These are phyloP conservation scores for Medauroidea extradentata DNA, from an alignment of 1,140 invertebrate species.

Conservation along the genomic window DNA sequence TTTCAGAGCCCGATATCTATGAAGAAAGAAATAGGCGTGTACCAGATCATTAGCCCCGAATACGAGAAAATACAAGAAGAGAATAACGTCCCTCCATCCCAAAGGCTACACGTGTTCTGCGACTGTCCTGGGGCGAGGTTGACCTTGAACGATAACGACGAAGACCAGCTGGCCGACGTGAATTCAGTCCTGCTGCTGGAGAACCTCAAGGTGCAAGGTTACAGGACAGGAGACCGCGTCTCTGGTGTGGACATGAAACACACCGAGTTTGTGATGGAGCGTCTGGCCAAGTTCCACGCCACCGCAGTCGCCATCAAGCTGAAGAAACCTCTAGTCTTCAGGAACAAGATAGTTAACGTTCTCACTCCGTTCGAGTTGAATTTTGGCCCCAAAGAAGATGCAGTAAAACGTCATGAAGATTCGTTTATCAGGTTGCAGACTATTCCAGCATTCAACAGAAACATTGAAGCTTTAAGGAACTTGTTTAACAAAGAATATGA, in stretches of 20 bases:
- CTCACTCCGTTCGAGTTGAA: neutral
- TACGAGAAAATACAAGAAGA: neutral
- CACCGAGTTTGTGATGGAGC: neutral
- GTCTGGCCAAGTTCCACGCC: constrained; percentile 3
- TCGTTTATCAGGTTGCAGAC: neutral
- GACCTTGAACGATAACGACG: neutral
- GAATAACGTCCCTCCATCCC: neutral
- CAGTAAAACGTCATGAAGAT: neutral
- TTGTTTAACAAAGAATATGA: neutral
- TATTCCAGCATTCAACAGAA: neutral
- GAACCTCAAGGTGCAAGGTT: neutral
- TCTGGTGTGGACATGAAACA: constrained; percentile 1
- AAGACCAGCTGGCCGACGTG: neutral
- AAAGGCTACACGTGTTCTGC: neutral
- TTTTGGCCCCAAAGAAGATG: neutral
- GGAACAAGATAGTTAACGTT: neutral
- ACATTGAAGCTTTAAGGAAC: neutral
- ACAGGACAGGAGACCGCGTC: neutral
- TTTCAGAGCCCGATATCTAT: neutral
- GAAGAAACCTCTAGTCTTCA: constrained; percentile 2
- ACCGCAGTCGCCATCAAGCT: neutral
- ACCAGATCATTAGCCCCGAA: neutral
- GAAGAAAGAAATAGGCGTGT: no score
- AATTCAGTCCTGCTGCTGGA: constrained; percentile 1
- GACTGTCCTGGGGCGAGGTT: constrained; percentile 2